These are phyloP conservation scores for Sebastes elongatus DNA, from an alignment of 2,797 vertebrate species.

Conservation along the genomic window DNA sequence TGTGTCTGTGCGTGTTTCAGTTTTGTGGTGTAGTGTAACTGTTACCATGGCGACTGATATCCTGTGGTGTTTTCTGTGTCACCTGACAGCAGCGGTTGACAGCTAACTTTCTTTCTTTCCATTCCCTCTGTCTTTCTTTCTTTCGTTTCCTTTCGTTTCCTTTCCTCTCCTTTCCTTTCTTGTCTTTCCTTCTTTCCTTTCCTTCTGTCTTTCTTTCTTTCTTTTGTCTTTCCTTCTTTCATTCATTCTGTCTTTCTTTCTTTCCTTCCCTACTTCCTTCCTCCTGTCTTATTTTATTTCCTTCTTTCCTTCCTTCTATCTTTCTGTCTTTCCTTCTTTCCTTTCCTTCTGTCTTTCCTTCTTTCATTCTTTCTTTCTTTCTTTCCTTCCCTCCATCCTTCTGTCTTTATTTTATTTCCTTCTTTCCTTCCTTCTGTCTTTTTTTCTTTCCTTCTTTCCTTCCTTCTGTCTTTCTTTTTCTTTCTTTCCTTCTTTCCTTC, in stretches of 20 bases:
- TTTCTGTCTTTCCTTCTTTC: neutral
- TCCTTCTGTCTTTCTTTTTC: neutral
- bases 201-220: neutral
- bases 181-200: neutral
- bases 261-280: neutral
- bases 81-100: conserved; percentile 31
- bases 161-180: no score
- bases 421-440: no score
- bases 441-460: neutral
- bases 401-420: no score
- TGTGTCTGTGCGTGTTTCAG: conserved; percentile 5
- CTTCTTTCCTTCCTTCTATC: neutral
- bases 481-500: neutral
- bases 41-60: conserved; percentile 55
- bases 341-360: neutral
- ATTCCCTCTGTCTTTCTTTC: neutral
- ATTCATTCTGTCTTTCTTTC: neutral
- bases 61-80: conserved; percentile 35
- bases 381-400: neutral
- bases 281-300: no score
- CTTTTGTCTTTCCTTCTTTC: neutral
- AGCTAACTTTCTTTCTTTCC: neutral
- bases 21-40: conserved; percentile 42
- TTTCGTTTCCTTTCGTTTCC: neutral
- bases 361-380: neutral